Evolutionary conservation across 2,113 vertebrate genomes (phyloP).

Genomic region (Neodon shergylaensis): DNA sequence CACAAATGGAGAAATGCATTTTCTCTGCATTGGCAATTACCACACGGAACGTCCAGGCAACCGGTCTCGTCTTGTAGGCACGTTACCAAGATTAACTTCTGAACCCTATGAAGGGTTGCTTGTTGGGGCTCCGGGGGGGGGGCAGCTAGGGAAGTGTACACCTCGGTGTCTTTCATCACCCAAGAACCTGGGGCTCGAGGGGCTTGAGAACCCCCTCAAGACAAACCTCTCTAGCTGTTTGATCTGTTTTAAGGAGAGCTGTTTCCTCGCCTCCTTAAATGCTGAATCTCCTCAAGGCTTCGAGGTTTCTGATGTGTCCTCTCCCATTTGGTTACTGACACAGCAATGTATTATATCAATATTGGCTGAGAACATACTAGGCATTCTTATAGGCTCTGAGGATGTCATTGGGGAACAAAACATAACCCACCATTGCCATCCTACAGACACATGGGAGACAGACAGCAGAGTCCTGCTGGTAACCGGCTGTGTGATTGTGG

Average conservation of each 20-base stretch:
- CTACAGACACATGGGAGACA: neutral
- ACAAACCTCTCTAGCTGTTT: neutral
- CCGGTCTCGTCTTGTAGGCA: conserved; percentile 12
- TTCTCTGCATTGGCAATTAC: conserved; percentile 58
- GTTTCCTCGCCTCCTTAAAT: neutral
- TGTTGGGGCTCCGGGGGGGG: neutral
- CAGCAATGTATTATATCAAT: neutral
- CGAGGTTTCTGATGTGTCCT: neutral
- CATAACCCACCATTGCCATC: neutral
- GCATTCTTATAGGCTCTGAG: neutral
- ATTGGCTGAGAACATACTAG: neutral
- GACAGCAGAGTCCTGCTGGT: neutral
- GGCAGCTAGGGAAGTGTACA: neutral
- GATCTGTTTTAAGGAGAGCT: neutral
- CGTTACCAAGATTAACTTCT: conserved; percentile 69
- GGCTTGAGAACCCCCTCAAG: neutral
- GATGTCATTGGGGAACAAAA: neutral
- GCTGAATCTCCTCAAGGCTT: neutral
- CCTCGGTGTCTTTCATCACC: neutral
- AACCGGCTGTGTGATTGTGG: neutral
- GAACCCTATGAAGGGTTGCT: neutral
- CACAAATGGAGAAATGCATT: conserved; percentile 52
- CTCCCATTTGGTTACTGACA: neutral
- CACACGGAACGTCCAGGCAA: conserved; percentile 9
- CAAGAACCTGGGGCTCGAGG: neutral